Evolutionary conservation across 1,140 invertebrate species (phyloP).

Genomic region (Scaptomyza graminum): DNA sequence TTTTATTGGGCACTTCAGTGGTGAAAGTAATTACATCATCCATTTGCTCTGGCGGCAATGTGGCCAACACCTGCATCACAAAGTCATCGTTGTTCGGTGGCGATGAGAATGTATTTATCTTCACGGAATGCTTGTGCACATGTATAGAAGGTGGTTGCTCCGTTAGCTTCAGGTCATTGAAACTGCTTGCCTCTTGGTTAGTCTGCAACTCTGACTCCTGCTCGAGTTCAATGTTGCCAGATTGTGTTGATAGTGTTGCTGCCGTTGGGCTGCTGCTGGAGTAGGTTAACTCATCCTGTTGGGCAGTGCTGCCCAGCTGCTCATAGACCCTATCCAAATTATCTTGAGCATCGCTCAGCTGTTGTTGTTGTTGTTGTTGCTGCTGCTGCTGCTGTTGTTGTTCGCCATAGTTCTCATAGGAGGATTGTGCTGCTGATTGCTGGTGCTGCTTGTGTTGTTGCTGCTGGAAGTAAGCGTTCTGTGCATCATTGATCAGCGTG

Average conservation of each 20-base stretch:
- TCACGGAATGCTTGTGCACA: conserved; percentile 73
- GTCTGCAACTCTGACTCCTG: conserved; percentile 43
- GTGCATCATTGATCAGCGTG: conserved; percentile 79
- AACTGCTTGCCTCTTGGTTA: conserved; percentile 15
- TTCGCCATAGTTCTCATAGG: conserved; percentile 60
- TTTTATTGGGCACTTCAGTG: conserved; percentile 76
- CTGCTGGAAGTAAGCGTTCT: conserved; percentile 79
- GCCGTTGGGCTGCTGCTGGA: conserved; percentile 57
- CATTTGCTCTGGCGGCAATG: conserved; percentile 61
- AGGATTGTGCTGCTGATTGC: conserved; percentile 41
- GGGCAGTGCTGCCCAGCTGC: conserved; percentile 57
- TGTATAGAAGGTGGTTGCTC: conserved; percentile 61
- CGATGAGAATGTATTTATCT: conserved; percentile 63
- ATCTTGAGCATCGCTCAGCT: conserved; percentile 56
- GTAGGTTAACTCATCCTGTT: conserved; percentile 37
- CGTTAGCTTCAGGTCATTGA: conserved; percentile 39
- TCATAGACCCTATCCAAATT: conserved; percentile 75
- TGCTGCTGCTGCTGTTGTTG: conserved; percentile 50
- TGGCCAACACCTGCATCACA: conserved; percentile 71
- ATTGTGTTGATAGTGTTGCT: conserved; percentile 34
- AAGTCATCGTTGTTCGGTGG: conserved; percentile 76
- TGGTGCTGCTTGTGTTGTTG: conserved; percentile 66
- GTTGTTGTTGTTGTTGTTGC: conserved; percentile 56
- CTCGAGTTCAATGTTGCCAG: conserved; percentile 61
- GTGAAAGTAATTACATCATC: conserved; percentile 68